Evolutionary conservation across 2,113 vertebrate genomes (phyloP), one percentile per base, ranked within the genome.

Genomic region (Phainopepla nitens): DNA sequence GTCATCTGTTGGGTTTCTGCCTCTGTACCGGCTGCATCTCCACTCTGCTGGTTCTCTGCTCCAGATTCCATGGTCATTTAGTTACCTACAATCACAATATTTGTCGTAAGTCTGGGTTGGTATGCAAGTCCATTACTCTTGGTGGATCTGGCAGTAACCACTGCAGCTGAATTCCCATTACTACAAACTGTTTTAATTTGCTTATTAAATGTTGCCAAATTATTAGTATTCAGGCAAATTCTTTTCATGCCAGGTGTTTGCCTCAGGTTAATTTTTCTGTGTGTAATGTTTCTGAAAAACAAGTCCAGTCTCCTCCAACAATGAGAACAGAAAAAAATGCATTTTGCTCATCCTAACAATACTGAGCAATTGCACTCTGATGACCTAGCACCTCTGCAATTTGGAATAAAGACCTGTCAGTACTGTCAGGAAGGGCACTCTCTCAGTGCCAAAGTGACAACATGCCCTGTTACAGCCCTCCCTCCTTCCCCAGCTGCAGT

Each of bases 1-100:
- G 98, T 98, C 97, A 99, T 99, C 97, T 99, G 99, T 97, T 99
- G 99, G 96, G 97, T 98, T 97, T 99, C 99, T 96, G 99, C 98
- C 97, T 99, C 99, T 89, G 99, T 98, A 97, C 99, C 98, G 96
- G 98, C 98, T 90, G 99, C 98, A 97, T 99, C 99, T 96, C 99
- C 99, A 98, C 99, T 98, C 98, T 99, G 99, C 98, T 99, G 99
- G 97, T 98, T 98, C 97, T 99, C 99, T 98, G 99, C 98, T 98
- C 98, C 99, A 98, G 99, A 99, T 98, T 99, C 99, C 99, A 99
- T 99, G 98, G 98, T 99, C 99, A 99, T 99, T 98, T 98, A 99
- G 98, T 99, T 97, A 98, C 98, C 99, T 99, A 98, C 89, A 98
- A 98, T 96, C 94, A 98, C 85, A 98, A 97, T 72, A 98, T 97